Evolutionary conservation across 2,888 invertebrate species (phyloP), one percentile per base, ranked within the genome.

Genomic region (Lamellibrachia columna): DNA sequence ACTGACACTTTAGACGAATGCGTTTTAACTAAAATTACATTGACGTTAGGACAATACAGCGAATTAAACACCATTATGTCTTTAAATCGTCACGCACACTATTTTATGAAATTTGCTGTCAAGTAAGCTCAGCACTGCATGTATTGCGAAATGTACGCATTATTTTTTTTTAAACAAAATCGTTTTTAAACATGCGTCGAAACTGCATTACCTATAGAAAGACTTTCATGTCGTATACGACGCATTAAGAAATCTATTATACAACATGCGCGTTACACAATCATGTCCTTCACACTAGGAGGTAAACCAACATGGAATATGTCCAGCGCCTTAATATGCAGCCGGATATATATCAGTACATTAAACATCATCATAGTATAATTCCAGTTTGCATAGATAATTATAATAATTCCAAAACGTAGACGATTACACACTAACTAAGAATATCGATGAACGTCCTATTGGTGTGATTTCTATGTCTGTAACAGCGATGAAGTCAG

Each of bases 301-400:
- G 75, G 75, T 75, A 75, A 75, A 75, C 15, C 15, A 75, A 75
- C 75, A 3, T 75, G 75, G 75, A 75, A 75, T 75, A 75, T 22
- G 22, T 75, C 75, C 11, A n/a, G 15, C 75, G 75, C 2, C 22
- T 75, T 75, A 75, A 75, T 22, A 22, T 75, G 6, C 75, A 75
- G 75, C 75, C 75, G 75, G 75, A 75, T 75, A 75, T 55, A 55
- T 75, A 75, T 75, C 22, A 75, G 75, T 22, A 75, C 75, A 75
- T 75, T 75, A 75, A 75, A 75, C 75, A 75, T 75, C n/a, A n/a
- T 22, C 75, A 75, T 15, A 75, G 75, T 75, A 75, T 75, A 75
- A 75, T n/a, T 22, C 75, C 75, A 75, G 75, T 75, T 75, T 75
- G 75, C 75, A 75, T 75, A 75, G 75, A 75, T 75, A 75, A 75